Conservation (phyloP, 53 echinoderm and acorn worm species). For the Paracentrotus lividus region DNA sequence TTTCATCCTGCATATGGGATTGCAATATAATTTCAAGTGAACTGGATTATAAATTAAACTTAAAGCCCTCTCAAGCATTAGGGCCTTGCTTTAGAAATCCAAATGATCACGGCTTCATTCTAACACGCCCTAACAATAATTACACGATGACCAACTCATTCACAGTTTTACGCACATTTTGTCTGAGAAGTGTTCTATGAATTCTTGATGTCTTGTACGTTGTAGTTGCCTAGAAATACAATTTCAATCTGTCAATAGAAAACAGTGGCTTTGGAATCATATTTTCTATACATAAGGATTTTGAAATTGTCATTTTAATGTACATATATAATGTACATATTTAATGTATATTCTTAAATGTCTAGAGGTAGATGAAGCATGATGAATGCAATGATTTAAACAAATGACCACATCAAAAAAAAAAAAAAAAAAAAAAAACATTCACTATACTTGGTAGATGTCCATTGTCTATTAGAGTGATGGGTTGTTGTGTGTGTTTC, state of each 20-base stretch:
- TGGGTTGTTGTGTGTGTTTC: constrained; percentile 48
- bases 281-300: no score
- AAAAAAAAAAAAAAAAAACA: neutral
- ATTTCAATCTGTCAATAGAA: neutral
- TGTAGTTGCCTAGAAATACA: neutral
- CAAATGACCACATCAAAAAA: no score
- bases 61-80: no score
- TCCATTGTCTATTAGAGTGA: constrained; percentile 2
- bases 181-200: neutral
- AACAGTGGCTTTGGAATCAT: no score
- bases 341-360: neutral
- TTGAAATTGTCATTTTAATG: neutral
- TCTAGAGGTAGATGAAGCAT: neutral
- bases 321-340: neutral
- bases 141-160: neutral
- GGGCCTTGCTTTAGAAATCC: no score
- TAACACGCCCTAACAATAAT: neutral
- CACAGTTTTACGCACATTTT: neutral
- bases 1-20: no score
- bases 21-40: no score
- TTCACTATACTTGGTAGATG: neutral
- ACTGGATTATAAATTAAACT: no score
- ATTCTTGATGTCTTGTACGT: neutral
- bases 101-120: no score
- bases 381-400: neutral